Evolutionary conservation across 2,797 vertebrate species (phyloP), one percentile per base, ranked within the genome.

Genomic region (Takifugu rubripes): DNA sequence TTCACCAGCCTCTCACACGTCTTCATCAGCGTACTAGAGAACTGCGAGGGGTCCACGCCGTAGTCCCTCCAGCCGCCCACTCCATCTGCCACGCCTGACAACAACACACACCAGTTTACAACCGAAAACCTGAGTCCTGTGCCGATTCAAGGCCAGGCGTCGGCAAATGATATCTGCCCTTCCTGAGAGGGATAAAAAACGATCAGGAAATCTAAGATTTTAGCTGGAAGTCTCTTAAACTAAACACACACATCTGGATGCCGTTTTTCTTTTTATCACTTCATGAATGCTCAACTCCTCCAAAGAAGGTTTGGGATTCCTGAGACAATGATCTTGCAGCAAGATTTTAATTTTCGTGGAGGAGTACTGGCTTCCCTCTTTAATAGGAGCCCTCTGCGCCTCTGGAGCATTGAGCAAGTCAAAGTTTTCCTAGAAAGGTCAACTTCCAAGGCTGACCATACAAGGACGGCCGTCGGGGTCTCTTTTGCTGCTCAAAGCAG

Each of bases 61-160:
- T 99, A 98, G 90, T 99, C 97, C 60, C 97, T 90, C 96, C 96
- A 99, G 60, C 97, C 97, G 21, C 97, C 96, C 0, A 99, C 97
- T 21, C 96, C 97, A 72, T 99, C 97, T 45, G 97, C 97, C 52
- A 99, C 96, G 48, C 97, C 97, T 97, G 64, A 6, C 70, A 63
- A 43, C 44, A 84, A 66, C 9, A 40, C 17, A 25, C 5, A 49
- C 2, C 31, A 52, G 31, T 33, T 33, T 10, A 33, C 31, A 33
- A 33, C 1, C 4, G 10, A 10, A 10, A 33, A 33, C 7, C 31
- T 33, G 31, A 33, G 31, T 33, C 1, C 31, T 10, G 31, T 33
- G 31, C 31, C 10, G 10, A 33, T 10, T 10, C 31, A 31, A 31
- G 31, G 10, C 31, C 17, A 17, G 17, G 17, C 17, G 17, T 33